phyloP scores from a whole-genome alignment of 2,888 invertebrate species.

The Serripes groenlandicus region DNA sequence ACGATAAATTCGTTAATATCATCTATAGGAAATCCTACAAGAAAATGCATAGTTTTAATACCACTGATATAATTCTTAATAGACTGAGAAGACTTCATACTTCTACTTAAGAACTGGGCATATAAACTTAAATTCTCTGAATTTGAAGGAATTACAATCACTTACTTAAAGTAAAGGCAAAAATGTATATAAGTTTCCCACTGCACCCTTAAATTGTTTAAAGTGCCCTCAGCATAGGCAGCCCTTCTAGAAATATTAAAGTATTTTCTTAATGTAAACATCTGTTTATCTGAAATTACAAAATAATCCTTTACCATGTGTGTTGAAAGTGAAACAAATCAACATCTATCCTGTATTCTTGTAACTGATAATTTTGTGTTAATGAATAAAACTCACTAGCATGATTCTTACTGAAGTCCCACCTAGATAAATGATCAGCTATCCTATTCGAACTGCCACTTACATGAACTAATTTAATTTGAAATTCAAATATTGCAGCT shows the following conservation, averaged over 20 bases:
- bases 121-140: too few relatives aligned
- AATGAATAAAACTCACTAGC: background rate
- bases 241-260: background rate
- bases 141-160: too few relatives aligned
- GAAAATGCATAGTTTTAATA: too few relatives aligned
- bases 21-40: too few relatives aligned
- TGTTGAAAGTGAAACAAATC: background rate
- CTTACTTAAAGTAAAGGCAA: background rate
- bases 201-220: background rate
- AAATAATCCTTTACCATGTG: background rate
- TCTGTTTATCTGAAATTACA: background rate
- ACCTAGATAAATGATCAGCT: background rate
- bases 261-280: background rate
- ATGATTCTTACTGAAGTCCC: background rate
- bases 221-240: too few relatives aligned
- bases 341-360: background rate
- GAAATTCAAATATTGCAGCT: slow-evolving; percentile 9
- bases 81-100: too few relatives aligned
- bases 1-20: too few relatives aligned
- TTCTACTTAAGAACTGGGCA: too few relatives aligned
- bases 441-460: background rate
- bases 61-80: too few relatives aligned
- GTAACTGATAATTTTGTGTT: background rate
- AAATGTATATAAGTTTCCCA: slow-evolving; percentile 8
- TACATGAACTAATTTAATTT: slow-evolving; percentile 11